Conservation (phyloP, 2,797 vertebrate genomes). For the Platyrinchus mystaceus region DNA sequence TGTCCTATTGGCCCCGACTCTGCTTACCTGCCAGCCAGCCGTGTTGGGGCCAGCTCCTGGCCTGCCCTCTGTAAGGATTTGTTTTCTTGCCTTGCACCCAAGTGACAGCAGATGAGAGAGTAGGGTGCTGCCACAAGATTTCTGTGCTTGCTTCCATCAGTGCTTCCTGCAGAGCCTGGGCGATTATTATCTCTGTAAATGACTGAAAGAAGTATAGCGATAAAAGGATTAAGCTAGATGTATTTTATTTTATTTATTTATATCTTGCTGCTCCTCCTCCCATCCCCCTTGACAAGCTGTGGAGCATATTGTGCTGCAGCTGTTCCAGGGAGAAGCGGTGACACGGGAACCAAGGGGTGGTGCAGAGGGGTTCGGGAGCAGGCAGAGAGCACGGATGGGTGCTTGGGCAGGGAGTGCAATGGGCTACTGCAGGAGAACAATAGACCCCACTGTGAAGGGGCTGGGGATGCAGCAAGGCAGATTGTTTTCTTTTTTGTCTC, state of each 20-base stretch:
- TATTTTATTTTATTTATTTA: constrained; percentile 61
- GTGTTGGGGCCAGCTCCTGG: neutral
- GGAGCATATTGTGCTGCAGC: constrained; percentile 29
- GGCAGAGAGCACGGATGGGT: neutral
- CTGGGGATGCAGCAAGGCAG: neutral
- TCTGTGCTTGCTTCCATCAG: constrained; percentile 2
- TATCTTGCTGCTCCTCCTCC: neutral
- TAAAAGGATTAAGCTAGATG: constrained; percentile 61
- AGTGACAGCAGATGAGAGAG: neutral
- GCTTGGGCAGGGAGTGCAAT: neutral
- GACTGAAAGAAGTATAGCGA: constrained; percentile 48
- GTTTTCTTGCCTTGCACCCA: neutral
- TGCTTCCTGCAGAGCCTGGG: constrained; percentile 1
- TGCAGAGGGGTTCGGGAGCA: neutral
- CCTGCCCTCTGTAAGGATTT: neutral
- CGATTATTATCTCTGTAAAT: constrained; percentile 41
- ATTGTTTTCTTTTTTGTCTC: neutral
- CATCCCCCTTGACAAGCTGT: neutral
- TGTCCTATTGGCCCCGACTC: accelerated
- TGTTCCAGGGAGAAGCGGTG: neutral
- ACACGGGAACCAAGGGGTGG: accelerated
- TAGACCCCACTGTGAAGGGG: neutral
- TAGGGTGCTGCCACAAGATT: neutral
- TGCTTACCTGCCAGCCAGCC: neutral
- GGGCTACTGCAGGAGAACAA: neutral